Base-by-base conservation (phyloP, 2,888 invertebrate genomes). In the Trissonchulus sp. region DNA sequence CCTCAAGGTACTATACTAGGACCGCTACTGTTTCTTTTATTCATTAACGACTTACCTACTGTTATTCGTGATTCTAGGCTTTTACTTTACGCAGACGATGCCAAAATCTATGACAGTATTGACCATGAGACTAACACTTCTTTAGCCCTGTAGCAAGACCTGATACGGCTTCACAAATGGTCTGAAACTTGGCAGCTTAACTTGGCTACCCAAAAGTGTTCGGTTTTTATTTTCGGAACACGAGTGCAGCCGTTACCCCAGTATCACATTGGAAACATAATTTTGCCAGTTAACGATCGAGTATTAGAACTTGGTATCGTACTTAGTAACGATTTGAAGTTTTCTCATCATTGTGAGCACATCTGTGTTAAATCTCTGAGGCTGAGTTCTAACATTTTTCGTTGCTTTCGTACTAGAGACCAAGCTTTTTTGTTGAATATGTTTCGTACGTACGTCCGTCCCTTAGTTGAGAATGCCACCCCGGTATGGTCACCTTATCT, bases 1-100 rank as follows among this genome's bases (percentile, higher is more conserved):
- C 73, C 73, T 72, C 73, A 72, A 30, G 73, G 73, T 30, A 48
- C 34, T 31, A 33, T 72, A 28, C 60, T 72, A n/a, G 73, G 73
- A n/a, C 73, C 73, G 18, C n/a, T 62, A 8, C 15, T 72, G 8
- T 72, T 72, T 33, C 8, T 60, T 23, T 48, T 72, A 31, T 72
- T 72, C 60, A 37, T 72, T 15, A 72, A 72, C 48, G 38, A 72
- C 31, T 62, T 72, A 72, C 31, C 65, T 65, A 65, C 31, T 18
- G 65, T 15, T 31, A 34, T 65, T 65, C 28, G 31, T 31, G 48
- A 37, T 8, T n/a, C 28, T 62, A 62, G 48, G 28, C n/a, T 72
- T 62, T 48, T n/a, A n/a, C 37, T 72, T 72, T 72, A 63, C 48
- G 65, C 65, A 65, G 65, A 65, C 65, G 65, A 65, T n/a, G 65